These are phyloP conservation scores for Poecilia latipinna DNA, from an alignment of 2,113 vertebrate species.

Conservation along the genomic window DNA sequence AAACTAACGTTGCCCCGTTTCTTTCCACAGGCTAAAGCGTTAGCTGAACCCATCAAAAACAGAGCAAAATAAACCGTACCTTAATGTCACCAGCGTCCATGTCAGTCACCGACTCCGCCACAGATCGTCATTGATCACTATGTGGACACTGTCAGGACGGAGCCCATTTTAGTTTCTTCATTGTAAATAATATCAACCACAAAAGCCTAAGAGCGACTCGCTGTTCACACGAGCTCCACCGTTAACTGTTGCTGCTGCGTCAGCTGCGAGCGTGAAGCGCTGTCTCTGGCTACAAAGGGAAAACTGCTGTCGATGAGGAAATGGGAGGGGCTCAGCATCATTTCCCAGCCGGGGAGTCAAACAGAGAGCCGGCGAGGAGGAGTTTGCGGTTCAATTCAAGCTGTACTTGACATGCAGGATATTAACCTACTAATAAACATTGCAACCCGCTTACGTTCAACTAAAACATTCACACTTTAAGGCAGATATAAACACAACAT, in stretches of 20 bases:
- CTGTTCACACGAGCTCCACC: conserved; percentile 26
- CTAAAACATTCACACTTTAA: neutral
- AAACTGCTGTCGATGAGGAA: conserved; percentile 47
- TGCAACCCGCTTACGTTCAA: neutral
- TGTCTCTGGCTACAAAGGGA: neutral
- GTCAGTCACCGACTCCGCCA: conserved; percentile 61
- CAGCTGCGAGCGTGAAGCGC: conserved; percentile 31
- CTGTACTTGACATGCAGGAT: neutral
- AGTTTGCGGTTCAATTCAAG: neutral
- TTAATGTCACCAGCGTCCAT: conserved; percentile 82
- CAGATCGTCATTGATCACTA: conserved; percentile 60
- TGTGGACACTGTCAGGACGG: conserved; percentile 70
- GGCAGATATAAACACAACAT: neutral
- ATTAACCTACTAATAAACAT: neutral
- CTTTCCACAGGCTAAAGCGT: conserved; percentile 21
- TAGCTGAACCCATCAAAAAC: conserved; percentile 18
- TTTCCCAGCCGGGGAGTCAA: neutral
- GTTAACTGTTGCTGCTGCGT: conserved; percentile 53
- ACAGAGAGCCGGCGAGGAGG: neutral
- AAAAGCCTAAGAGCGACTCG: conserved; percentile 41
- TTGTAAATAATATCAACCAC: conserved; percentile 47
- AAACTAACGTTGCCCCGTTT: neutral
- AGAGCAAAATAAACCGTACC: conserved; percentile 60
- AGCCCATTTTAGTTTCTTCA: conserved; percentile 65
- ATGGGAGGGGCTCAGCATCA: conserved; percentile 41